phyloP scores from a whole-genome alignment of 1,140 invertebrate genomes.

The Heterodera schachtii region DNA sequence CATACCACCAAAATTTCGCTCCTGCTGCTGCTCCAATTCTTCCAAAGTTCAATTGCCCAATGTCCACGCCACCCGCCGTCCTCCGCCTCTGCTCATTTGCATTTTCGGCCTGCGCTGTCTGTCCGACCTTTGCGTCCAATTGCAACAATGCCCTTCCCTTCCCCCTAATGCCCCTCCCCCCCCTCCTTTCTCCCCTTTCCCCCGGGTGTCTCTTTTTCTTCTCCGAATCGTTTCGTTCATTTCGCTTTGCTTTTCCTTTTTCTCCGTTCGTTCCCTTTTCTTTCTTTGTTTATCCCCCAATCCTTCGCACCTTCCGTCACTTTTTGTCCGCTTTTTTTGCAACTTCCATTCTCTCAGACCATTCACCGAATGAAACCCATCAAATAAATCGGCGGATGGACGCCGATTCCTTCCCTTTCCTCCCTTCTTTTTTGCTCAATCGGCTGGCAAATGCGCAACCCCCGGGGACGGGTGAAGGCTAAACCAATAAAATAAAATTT shows the following conservation, averaged over 20 bases:
- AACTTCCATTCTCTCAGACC: background rate
- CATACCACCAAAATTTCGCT: no score
- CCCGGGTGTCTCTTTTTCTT: background rate
- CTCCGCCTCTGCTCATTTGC: background rate
- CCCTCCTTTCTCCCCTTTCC: no score
- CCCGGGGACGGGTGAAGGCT: background rate
- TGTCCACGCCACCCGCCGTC: background rate
- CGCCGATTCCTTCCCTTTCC: background rate
- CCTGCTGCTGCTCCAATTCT: background rate
- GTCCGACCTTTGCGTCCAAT: background rate
- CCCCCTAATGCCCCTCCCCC: no score
- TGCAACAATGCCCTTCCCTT: background rate
- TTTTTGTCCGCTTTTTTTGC: background rate
- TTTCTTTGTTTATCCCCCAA: background rate
- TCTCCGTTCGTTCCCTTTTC: background rate
- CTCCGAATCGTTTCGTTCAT: no score
- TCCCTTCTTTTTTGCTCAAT: background rate
- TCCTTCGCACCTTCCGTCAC: background rate
- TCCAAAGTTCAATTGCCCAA: background rate
- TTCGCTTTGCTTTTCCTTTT: no score
- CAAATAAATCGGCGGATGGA: background rate
- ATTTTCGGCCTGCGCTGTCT: background rate
- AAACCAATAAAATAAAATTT: conserved; percentile 4
- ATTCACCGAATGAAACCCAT: background rate
- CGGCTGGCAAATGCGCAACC: conserved; percentile 1